phyloP scores from a whole-genome alignment of 2,888 invertebrate genomes.

The Encarsia formosa region DNA sequence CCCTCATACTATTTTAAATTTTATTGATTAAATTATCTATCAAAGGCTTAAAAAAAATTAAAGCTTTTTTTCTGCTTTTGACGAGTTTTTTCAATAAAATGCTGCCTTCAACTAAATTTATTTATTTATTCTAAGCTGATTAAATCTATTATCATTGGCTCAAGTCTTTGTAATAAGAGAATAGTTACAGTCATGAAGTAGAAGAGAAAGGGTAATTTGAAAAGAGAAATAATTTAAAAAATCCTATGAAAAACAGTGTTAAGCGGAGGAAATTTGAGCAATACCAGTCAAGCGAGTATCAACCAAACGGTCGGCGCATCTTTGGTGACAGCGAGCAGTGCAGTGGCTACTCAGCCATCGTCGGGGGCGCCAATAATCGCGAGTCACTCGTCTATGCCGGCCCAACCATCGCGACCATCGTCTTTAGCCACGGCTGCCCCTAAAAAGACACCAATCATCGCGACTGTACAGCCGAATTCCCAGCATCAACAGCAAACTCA shows the following conservation, averaged over 20 bases:
- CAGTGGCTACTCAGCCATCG: constrained; percentile 4
- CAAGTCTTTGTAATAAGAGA: no score
- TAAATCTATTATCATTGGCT: no score
- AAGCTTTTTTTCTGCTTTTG: no score
- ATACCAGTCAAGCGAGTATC: constrained; percentile 1
- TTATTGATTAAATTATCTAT: no score
- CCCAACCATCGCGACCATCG: constrained; percentile 45
- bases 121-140: no score
- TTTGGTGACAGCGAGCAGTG: constrained; percentile 48
- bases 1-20: no score
- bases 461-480: constrained; percentile 1
- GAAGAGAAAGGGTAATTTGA: no score
- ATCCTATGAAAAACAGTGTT: constrained; percentile 15
- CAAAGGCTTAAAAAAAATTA: no score
- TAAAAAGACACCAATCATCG: constrained; percentile 40
- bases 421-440: constrained; percentile 49
- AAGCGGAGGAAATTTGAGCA: constrained; percentile 9
- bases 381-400: constrained; percentile 48
- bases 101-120: no score
- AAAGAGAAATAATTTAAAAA: no score
- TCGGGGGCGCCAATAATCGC: constrained; percentile 44
- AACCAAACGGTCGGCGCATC: constrained; percentile 54
- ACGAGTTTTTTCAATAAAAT: no score
- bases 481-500: constrained; percentile 4
- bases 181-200: no score